A percentile compares a stretch with the other conserved stretches of the same genome.
phyloP scores from a whole-genome alignment of 2,888 invertebrate species.

The Cerceris ruficornis region DNA sequence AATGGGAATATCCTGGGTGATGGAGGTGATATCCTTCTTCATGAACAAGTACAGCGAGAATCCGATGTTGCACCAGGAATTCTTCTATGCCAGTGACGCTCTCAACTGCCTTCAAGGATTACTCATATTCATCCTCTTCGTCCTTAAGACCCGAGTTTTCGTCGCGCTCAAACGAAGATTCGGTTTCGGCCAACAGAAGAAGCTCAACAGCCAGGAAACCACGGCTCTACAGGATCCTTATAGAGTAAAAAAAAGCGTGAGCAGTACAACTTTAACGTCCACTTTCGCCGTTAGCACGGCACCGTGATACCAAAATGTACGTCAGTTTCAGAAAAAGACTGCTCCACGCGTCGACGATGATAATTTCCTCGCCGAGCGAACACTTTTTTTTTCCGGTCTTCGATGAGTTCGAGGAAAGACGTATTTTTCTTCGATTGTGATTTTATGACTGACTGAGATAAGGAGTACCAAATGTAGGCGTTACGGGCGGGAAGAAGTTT shows the following conservation, averaged over 20 bases:
- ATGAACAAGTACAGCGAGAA: constrained; percentile 52
- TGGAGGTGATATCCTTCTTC: constrained; percentile 78
- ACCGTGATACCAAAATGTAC: constrained; percentile 30
- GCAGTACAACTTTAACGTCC: constrained; percentile 73
- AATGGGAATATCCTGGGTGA: constrained; percentile 90
- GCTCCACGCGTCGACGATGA: too few relatives aligned
- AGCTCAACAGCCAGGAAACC: constrained; percentile 32
- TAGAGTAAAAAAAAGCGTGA: constrained; percentile 68
- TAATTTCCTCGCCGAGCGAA: background rate
- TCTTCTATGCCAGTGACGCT: constrained; percentile 84
- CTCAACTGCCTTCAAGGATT: constrained; percentile 88
- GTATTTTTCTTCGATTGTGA: too few relatives aligned
- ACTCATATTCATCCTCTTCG: constrained; percentile 88
- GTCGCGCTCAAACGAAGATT: constrained; percentile 84
- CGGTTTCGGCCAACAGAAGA: constrained; percentile 63
- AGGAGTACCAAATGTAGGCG: too few relatives aligned
- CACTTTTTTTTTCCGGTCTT: too few relatives aligned
- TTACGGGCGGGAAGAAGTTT: too few relatives aligned
- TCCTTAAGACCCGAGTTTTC: constrained; percentile 87
- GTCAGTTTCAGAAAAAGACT: background rate
- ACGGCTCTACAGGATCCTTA: constrained; percentile 68
- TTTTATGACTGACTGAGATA: too few relatives aligned
- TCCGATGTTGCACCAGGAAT: constrained; percentile 63
- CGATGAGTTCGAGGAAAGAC: too few relatives aligned
- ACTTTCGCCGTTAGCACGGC: constrained; percentile 61